Conservation (phyloP, 2,888 invertebrate species). For the Entomobrya proxima region DNA sequence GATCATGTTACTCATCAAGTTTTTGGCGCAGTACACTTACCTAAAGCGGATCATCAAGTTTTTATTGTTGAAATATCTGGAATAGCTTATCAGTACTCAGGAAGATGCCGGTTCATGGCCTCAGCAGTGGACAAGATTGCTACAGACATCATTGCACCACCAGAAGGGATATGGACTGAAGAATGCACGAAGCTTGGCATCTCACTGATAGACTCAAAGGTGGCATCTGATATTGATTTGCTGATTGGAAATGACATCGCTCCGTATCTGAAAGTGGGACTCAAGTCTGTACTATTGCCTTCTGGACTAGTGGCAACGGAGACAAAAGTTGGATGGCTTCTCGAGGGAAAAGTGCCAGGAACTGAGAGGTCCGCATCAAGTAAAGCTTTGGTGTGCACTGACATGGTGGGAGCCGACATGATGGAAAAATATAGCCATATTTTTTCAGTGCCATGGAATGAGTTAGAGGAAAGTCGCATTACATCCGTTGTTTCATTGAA, state of each 20-base stretch:
- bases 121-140: neutral
- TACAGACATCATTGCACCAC: neutral
- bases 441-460: no score
- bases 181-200: neutral
- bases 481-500: no score
- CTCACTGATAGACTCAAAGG: neutral
- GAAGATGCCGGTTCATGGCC: neutral
- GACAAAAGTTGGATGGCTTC: constrained; percentile 6
- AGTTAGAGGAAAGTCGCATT: no score
- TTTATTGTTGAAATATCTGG: neutral
- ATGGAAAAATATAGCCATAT: no score
- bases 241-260: neutral
- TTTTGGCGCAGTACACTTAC: neutral
- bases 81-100: neutral
- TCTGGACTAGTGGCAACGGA: neutral
- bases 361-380: neutral
- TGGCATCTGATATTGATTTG: neutral
- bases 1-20: neutral
- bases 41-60: neutral
- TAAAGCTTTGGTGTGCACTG: neutral
- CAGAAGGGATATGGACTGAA: neutral
- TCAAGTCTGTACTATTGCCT: neutral
- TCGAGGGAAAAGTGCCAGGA: neutral
- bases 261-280: neutral
- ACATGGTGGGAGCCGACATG: neutral